Conservation (phyloP, 2,113 vertebrate genomes). For the Chloropsis cyanopogon region DNA sequence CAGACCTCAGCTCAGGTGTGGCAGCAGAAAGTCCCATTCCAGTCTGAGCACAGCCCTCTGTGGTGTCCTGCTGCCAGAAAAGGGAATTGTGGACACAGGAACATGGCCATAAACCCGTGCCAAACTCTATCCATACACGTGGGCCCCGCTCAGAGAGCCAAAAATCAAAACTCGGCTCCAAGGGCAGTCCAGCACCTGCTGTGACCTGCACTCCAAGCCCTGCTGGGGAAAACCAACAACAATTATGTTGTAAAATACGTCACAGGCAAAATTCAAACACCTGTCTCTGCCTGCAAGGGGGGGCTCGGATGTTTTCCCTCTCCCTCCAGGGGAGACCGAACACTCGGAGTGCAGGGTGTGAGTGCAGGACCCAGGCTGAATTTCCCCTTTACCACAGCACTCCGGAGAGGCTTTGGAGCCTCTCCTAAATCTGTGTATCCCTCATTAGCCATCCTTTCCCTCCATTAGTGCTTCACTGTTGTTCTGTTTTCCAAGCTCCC, state of each 20-base stretch:
- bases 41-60: too few species aligned
- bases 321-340: background rate
- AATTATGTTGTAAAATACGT: background rate
- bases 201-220: too few species aligned
- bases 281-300: background rate
- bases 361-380: background rate
- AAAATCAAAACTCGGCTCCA: too few species aligned
- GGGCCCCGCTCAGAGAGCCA: too few species aligned
- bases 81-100: too few species aligned
- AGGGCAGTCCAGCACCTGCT: too few species aligned
- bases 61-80: too few species aligned
- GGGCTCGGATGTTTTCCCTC: background rate
- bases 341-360: background rate
- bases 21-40: too few species aligned
- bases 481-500: background rate
- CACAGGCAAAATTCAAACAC: background rate
- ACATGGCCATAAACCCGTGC: too few species aligned
- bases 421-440: background rate
- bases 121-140: too few species aligned
- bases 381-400: background rate
- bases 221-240: too few species aligned
- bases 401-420: background rate
- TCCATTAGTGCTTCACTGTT: background rate
- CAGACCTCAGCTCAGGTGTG: too few species aligned
- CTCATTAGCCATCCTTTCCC: background rate